Evolutionary conservation across 2,888 invertebrate species (phyloP).

Genomic region (Linnaemya tessellans): DNA sequence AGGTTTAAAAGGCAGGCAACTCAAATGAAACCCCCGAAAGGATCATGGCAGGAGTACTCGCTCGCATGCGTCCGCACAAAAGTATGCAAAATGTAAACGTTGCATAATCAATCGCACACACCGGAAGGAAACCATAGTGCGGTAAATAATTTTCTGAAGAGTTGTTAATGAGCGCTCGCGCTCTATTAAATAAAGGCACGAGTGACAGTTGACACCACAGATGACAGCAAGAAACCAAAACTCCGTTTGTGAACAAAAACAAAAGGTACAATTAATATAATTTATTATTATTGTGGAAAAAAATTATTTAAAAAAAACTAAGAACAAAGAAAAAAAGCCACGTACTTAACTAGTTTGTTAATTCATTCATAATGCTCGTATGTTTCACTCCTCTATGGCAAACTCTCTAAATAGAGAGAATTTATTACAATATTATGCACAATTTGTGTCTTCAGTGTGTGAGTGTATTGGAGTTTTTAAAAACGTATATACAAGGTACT

Average conservation of each 20-base stretch:
- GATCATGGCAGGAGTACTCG: constrained; percentile 4
- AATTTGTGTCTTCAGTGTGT: constrained; percentile 44
- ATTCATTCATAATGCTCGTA: constrained; percentile 45
- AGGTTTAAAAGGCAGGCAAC: constrained; percentile 73
- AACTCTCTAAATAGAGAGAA: constrained; percentile 52
- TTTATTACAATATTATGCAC: constrained; percentile 57
- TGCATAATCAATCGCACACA: constrained; percentile 31
- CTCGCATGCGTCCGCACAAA: constrained; percentile 28
- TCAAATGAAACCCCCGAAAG: constrained; percentile 42
- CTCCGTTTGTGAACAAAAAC: constrained; percentile 61
- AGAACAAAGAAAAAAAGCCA: constrained; percentile 50
- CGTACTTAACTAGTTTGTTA: constrained; percentile 59
- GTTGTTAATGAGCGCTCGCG: constrained; percentile 70
- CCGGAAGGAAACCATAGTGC: constrained; percentile 71
- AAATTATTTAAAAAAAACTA: not conserved
- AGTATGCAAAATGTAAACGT: constrained; percentile 43
- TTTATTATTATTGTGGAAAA: constrained; percentile 37
- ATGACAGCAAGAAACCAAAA: constrained; percentile 71
- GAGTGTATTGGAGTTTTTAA: constrained; percentile 24
- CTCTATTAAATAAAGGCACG: constrained; percentile 69
- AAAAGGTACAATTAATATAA: constrained; percentile 57
- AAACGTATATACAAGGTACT: not conserved
- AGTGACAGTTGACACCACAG: constrained; percentile 75
- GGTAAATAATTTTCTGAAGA: constrained; percentile 54
- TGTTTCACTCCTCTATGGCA: constrained; percentile 25